Base-by-base conservation (phyloP, 2,797 vertebrate species). In the Arctocebus calabarensis region DNA sequence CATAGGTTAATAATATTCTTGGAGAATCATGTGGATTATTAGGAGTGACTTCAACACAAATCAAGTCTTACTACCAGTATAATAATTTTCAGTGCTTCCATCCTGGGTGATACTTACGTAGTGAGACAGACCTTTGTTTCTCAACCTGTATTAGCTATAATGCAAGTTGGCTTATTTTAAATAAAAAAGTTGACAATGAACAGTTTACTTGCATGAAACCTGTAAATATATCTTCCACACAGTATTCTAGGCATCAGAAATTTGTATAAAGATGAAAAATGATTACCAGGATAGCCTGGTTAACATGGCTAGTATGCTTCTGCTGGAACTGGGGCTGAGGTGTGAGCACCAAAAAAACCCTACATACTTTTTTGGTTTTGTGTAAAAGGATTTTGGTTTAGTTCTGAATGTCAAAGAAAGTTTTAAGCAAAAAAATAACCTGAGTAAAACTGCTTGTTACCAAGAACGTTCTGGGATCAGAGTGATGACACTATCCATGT, bases 391-490 rank as follows among this genome's bases (percentile, higher is more conserved):
- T 90, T 92, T 40, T 61, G 74, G 40, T 74, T 95, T 70, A 78
- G 83, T 71, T 59, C 37, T 59, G 25, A 74, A 74, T 45, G 71
- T 25, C 14, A 74, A 29, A 27, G 43, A 32, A 93, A 27, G 40
- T 57, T 77, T 74, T 84, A 86, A 68, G 62, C 43, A 90, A 95
- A 88, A 34, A 89, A 96, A 84, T 84, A n/a, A 57, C 40, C 52
- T 3, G 17, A 71, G 66, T 3, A 32, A 10, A 91, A 55, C 7
- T 78, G 20, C 23, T 14, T 48, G 2, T 59, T 84, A 86, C 11
- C 34, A 73, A 81, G 43, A 48, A 12, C 11, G 66, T 37, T 92
- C 45, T 37, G 59, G 45, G 61, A 82, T 82, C 29, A 43, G 27
- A 48, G 20, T 52, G 19, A 88, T 48, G 37, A 57, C 85, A 85